Base-by-base conservation (phyloP, 2,797 vertebrate species). In the Xerus rutilus region DNA sequence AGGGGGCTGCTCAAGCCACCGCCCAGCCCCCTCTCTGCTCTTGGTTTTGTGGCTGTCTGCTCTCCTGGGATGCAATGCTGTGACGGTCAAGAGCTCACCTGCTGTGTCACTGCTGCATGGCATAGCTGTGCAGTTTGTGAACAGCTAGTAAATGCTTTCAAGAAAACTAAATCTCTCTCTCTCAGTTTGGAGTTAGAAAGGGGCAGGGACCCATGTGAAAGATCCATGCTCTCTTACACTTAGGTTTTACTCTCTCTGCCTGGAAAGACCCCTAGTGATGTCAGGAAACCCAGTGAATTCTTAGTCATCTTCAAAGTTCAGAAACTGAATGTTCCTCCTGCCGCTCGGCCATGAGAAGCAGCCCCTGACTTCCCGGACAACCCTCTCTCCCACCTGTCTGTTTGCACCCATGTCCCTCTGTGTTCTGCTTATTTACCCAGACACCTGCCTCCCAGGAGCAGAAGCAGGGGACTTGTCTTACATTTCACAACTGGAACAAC, bases 261-360 rank as follows among this genome's bases (percentile, higher is more conserved):
- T 43, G 2, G 57, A 82, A 57, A 13, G 28, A 14, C 18, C 11
- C 13, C 12, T n/a, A 2, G 35, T 67, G 30, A 52, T 49, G 30
- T 62, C 43, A 45, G 78, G 32, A 73, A 79, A 14, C 5, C 11
- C 13, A 32, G 13, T 57, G 13, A 70, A 65, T 65, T 47, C 28
- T 67, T 84, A n/a, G 8, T 21, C 32, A 28, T n/a, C 45, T 47
- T 65, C 78, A 59, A 78, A 77, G 54, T 64, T 47, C 43, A 78
- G 57, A 59, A 76, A 18, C 52, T 13, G n/a, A 18, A 15, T 49
- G 43, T 7, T 10, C 47, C 32, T 64, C 47, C 47, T 49, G 28
- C 8, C 62, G 21, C 23, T n/a, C 0, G 0, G 12, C n/a, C 17
- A 3, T n/a, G 17, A 87, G 23, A 43, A 8, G 28, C 4, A 32